Percentiles rank a stretch among this genome's conserved stretches.
phyloP scores from a whole-genome alignment of 2,797 vertebrate species.

The Spea hammondii region DNA sequence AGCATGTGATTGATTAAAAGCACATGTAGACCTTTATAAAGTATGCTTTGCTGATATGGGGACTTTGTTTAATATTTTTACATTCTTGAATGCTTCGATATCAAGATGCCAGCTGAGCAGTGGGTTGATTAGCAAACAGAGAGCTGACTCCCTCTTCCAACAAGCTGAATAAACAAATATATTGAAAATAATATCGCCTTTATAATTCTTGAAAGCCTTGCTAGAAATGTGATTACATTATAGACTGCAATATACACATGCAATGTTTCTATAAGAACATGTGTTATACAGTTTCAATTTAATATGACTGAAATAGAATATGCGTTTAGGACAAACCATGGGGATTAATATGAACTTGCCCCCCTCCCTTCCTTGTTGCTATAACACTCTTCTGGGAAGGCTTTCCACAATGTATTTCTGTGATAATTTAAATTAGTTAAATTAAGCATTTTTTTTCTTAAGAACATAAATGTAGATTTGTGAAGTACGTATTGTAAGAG shows the following conservation, averaged over 20 bases:
- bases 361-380: too few species aligned
- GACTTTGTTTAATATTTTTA: conserved; percentile 69
- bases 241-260: conserved; percentile 46
- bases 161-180: conserved; percentile 59
- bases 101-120: conserved; percentile 59
- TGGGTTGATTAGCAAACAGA: conserved; percentile 59
- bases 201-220: conserved; percentile 47
- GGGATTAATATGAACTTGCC: too few species aligned
- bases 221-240: conserved; percentile 43
- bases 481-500: too few species aligned
- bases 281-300: conserved; percentile 42
- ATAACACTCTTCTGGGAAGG: too few species aligned
- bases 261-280: conserved; percentile 33
- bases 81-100: conserved; percentile 60
- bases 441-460: too few species aligned
- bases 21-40: conserved; percentile 63
- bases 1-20: conserved; percentile 76
- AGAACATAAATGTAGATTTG: too few species aligned
- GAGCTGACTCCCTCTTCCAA: conserved; percentile 55
- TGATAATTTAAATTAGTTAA: neutral
- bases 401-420: neutral
- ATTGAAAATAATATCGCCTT: conserved; percentile 56
- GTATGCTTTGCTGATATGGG: conserved; percentile 60
- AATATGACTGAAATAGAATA: conserved; percentile 39
- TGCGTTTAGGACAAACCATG: conserved; percentile 11